phyloP scores from a whole-genome alignment of 2,888 invertebrate species.

The Orthosia gothica region DNA sequence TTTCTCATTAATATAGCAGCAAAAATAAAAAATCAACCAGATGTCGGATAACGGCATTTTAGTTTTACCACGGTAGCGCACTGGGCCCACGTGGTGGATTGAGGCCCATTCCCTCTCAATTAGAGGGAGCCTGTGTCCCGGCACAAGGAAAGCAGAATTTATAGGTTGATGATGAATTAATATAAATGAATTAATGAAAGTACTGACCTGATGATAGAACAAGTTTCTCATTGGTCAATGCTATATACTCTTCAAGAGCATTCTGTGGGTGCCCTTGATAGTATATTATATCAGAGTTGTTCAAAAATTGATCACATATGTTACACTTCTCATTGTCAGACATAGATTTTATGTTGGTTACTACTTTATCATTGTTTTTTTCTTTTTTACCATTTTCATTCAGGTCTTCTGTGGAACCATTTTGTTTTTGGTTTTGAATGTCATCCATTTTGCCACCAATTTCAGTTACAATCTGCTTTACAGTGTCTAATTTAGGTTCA shows the following conservation, averaged over 20 bases:
- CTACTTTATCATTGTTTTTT: constrained; percentile 43
- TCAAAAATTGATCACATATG: constrained; percentile 87
- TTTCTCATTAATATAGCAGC: too few species aligned
- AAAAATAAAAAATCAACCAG: too few species aligned
- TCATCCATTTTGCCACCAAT: background rate
- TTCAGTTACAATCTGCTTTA: constrained; percentile 1
- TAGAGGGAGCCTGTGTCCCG: too few species aligned
- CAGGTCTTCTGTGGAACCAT: constrained; percentile 7
- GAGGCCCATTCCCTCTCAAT: too few species aligned
- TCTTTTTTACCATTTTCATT: constrained; percentile 23
- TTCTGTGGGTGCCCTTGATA: constrained; percentile 95
- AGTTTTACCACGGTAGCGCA: too few species aligned
- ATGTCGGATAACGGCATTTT: too few species aligned
- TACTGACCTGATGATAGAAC: constrained; percentile 93
- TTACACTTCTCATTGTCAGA: constrained; percentile 84
- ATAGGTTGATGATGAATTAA: too few species aligned
- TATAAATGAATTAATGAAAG: background rate
- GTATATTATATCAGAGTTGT: constrained; percentile 89
- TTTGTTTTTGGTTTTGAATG: constrained; percentile 17
- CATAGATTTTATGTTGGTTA: constrained; percentile 52
- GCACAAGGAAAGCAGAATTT: too few species aligned
- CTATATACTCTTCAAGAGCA: constrained; percentile 95
- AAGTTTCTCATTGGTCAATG: constrained; percentile 94
- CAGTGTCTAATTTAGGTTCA: background rate
- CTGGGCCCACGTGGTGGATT: too few species aligned